These are phyloP conservation scores for Eptatretus burgeri DNA, from an alignment of 2,113 vertebrate genomes.

Conservation along the genomic window DNA sequence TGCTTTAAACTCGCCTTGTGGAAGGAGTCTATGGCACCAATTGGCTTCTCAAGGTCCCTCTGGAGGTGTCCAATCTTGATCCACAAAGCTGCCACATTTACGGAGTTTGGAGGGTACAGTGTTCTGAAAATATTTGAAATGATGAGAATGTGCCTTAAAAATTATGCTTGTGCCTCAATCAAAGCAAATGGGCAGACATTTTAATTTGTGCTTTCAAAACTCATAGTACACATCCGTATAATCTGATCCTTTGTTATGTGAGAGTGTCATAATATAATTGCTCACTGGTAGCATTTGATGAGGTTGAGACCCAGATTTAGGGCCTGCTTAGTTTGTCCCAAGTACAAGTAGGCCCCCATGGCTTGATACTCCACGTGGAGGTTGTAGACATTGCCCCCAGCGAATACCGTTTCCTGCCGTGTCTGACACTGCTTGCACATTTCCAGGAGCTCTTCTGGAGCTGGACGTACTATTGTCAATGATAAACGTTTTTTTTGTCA, in stretches of 20 bases:
- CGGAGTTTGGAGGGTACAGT: conserved; percentile 51
- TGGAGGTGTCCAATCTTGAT: conserved; percentile 58
- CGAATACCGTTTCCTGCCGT: conserved; percentile 51
- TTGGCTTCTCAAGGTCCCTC: conserved; percentile 26
- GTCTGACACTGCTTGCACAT: conserved; percentile 69
- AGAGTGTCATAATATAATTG: neutral
- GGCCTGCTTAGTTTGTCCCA: conserved; percentile 40
- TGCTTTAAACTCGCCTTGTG: conserved; percentile 28
- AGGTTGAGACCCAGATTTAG: conserved; percentile 55
- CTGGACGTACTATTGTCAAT: neutral
- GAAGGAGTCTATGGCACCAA: conserved; percentile 23
- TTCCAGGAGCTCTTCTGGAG: conserved; percentile 46
- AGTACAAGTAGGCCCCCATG: conserved; percentile 68
- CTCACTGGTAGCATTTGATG: conserved; percentile 50
- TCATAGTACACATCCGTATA: too few species aligned
- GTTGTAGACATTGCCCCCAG: conserved; percentile 61
- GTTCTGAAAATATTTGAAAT: conserved; percentile 19
- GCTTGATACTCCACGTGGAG: conserved; percentile 95
- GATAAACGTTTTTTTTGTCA: too few species aligned
- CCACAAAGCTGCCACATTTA: conserved; percentile 83
- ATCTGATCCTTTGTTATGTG: too few species aligned
- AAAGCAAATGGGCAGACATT: too few species aligned
- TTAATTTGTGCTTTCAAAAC: too few species aligned
- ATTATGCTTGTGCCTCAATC: too few species aligned
- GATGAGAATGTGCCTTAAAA: too few species aligned